A percentile compares a stretch with the other conserved stretches of the same genome.
phyloP scores from a whole-genome alignment of 2,888 invertebrate genomes.

The Gastrophysa polygoni region DNA sequence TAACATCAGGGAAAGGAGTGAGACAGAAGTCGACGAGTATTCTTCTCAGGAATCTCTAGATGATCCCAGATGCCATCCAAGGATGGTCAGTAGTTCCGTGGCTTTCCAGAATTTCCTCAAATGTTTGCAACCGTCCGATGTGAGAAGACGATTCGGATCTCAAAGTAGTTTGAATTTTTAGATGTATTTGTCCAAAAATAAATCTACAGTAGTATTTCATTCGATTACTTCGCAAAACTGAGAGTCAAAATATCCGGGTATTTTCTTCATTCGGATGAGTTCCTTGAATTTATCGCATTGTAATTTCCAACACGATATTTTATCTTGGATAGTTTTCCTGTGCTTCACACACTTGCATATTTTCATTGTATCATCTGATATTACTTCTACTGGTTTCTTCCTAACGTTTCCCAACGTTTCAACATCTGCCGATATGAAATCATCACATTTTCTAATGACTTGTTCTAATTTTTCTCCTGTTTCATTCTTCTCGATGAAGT shows the following conservation, averaged over 20 bases:
- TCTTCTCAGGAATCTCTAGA: slow-evolving; percentile 33
- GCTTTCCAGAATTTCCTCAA: slow-evolving; percentile 51
- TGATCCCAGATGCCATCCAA: slow-evolving; percentile 34
- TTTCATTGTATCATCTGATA: slow-evolving; percentile 4
- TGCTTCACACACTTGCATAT: slow-evolving; percentile 29
- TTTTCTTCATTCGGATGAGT: slow-evolving; percentile 28
- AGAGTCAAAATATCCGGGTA: slow-evolving; percentile 43
- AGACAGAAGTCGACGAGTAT: slow-evolving; percentile 30
- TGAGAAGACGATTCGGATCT: slow-evolving; percentile 20
- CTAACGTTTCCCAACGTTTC: not conserved
- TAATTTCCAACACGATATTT: slow-evolving; percentile 36
- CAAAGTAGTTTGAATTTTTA: slow-evolving; percentile 26
- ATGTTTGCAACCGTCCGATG: slow-evolving; percentile 28
- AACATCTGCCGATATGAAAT: not conserved
- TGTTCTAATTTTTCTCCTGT: not conserved
- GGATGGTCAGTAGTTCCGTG: slow-evolving; percentile 49
- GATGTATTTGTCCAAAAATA: not conserved
- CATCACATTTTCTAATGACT: not conserved
- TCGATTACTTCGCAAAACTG: slow-evolving; percentile 35
- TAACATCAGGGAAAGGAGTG: slow-evolving; percentile 31
- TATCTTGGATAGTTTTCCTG: slow-evolving; percentile 31
- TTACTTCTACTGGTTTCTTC: not conserved
- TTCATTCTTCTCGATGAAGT: not conserved
- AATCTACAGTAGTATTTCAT: not conserved
- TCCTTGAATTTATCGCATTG: slow-evolving; percentile 30